Evolutionary conservation across 2,888 invertebrate genomes (phyloP).

Genomic region (Megaustenia siamemsis): DNA sequence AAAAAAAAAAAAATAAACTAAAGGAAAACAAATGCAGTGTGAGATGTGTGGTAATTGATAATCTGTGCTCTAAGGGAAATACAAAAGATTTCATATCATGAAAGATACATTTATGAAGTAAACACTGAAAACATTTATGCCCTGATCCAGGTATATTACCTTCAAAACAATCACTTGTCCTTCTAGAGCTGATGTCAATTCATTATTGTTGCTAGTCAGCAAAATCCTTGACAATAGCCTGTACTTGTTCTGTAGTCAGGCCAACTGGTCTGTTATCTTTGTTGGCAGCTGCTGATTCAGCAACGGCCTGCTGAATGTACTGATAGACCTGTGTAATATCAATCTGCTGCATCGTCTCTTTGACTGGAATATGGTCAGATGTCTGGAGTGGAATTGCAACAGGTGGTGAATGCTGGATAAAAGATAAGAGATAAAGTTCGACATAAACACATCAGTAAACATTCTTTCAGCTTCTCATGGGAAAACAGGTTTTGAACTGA

Average conservation of each 20-base stretch:
- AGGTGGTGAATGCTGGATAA: conserved; percentile 27
- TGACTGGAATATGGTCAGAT: not conserved
- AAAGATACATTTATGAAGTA: no score
- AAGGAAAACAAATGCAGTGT: no score
- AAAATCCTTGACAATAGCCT: conserved; percentile 42
- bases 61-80: no score
- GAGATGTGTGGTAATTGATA: no score
- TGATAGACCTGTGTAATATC: conserved; percentile 34
- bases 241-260: conserved; percentile 45
- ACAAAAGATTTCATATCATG: no score
- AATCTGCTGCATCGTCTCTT: not conserved
- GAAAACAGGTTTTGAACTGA: no score
- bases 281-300: conserved; percentile 15
- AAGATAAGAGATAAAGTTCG: no score
- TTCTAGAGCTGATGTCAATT: not conserved
- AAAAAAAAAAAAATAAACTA: no score
- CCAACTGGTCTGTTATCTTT: conserved; percentile 37
- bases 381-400: not conserved
- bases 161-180: conserved; percentile 37
- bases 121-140: not conserved
- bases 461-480: no score
- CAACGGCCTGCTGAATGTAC: conserved; percentile 43
- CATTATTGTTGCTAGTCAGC: conserved; percentile 35
- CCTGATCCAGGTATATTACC: conserved; percentile 6
- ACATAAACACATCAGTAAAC: no score